Conservation (phyloP, 2,888 invertebrate species). For the Amiota communis region DNA sequence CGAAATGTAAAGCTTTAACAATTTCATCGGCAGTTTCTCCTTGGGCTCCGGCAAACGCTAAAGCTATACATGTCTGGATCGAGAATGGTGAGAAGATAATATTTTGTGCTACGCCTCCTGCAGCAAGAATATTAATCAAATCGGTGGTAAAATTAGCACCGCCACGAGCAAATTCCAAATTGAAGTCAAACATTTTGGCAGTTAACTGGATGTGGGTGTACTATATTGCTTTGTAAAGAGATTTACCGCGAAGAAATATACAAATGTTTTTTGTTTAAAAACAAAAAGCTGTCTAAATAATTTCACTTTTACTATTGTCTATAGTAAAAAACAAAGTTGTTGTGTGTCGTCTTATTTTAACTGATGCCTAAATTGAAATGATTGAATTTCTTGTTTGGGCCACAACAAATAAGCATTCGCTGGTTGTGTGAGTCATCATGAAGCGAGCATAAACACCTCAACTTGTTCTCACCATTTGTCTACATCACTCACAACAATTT, state of each 20-base stretch:
- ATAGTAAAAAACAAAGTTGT: neutral
- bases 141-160: slow-evolving; percentile 54
- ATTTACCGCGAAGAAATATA: neutral
- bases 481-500: too few relatives aligned
- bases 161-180: slow-evolving; percentile 54
- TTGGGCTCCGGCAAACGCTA: slow-evolving; percentile 81
- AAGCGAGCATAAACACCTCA: neutral
- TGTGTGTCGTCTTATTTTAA: neutral
- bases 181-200: slow-evolving; percentile 20
- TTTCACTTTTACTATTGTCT: neutral
- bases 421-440: neutral
- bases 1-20: slow-evolving; percentile 75
- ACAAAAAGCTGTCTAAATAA: neutral
- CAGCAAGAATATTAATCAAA: slow-evolving; percentile 48
- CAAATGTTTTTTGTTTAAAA: neutral
- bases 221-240: neutral
- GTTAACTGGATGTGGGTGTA: neutral
- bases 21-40: slow-evolving; percentile 77
- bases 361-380: slow-evolving; percentile 9
- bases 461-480: too few relatives aligned
- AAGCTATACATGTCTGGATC: slow-evolving; percentile 79
- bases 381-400: neutral
- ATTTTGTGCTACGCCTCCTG: slow-evolving; percentile 75
- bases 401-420: slow-evolving; percentile 9
- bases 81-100: slow-evolving; percentile 82